Base-by-base conservation (phyloP, 2,888 invertebrate genomes). In the Dasysyrphus tricinctus region DNA sequence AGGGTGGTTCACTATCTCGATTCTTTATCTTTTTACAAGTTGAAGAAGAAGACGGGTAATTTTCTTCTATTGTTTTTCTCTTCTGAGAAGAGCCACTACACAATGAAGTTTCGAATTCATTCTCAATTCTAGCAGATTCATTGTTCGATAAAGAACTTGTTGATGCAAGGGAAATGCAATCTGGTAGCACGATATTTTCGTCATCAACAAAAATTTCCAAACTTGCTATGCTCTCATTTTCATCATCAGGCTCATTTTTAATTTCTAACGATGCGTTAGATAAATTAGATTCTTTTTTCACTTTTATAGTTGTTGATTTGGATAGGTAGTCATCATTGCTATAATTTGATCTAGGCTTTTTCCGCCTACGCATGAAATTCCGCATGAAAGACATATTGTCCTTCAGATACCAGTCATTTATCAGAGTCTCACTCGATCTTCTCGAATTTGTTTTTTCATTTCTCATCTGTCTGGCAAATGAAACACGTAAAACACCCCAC, bases 381-480 rank as follows among this genome's bases (percentile, higher is more conserved):
- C 59, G 14, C 59, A 61, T 39, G 9, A 61, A 61, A 14, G 7
- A 39, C 59, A 61, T 61, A 19, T 61, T 39, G 0, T 61, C 39
- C 59, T 24, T 39, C 0, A 61, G 14, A 39, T 61, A 61, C 59
- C 59, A 61, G 19, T 61, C 24, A 24, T 8, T 39, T 24, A 39
- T 39, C 6, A 14, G 0, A 8, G 7, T 16, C 1, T 57, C 16
- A 34, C 5, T 34, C 3, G 16, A n/a, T 51, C 32, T 56, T 0
- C n/a, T 56, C 1, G 16, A 16, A 37, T 59, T 59, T 11, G 5
- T 16, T 19, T 61, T 19, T 14, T 61, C 59, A 14, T 61, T 61
- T 39, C 39, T 39, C 19, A 61, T 39, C 5, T 61, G 59, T 3
- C 59, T 16, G 12, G 59, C 37, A 5, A 61, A 39, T 14, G 59